phyloP scores from a whole-genome alignment of 2,888 invertebrate species.

The Acrobasis suavella region DNA sequence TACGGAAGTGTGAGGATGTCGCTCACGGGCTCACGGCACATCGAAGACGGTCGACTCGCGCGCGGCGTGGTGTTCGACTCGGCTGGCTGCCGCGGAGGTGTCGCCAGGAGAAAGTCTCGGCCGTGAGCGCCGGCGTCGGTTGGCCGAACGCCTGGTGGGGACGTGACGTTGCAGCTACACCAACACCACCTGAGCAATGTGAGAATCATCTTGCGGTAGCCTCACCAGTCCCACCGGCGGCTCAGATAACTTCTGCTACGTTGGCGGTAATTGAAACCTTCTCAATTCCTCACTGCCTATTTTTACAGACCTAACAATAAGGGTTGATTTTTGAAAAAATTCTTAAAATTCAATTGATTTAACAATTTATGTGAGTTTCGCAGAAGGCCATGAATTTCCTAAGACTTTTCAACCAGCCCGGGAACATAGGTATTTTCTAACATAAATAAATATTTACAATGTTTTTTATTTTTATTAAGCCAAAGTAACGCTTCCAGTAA shows the following conservation, averaged over 20 bases:
- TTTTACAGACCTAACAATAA: too few species aligned
- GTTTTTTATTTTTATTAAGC: not conserved
- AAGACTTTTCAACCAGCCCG: too few species aligned
- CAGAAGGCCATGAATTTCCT: too few species aligned
- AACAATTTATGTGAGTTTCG: too few species aligned
- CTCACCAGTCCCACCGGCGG: constrained; percentile 24
- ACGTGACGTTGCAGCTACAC: constrained; percentile 66
- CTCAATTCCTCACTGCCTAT: too few species aligned
- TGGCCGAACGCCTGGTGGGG: constrained; percentile 63
- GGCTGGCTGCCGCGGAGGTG: constrained; percentile 67
- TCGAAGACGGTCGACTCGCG: constrained; percentile 68
- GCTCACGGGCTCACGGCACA: constrained; percentile 40
- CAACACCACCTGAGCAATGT: constrained; percentile 58
- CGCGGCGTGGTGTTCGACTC: constrained; percentile 70
- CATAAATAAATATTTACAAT: not conserved
- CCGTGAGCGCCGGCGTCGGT: constrained; percentile 73
- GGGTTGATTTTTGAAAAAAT: too few species aligned
- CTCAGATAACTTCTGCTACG: constrained; percentile 15
- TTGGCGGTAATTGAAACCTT: not conserved
- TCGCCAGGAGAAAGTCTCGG: constrained; percentile 82
- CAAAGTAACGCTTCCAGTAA: not conserved
- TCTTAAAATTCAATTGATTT: too few species aligned
- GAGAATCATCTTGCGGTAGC: constrained; percentile 34
- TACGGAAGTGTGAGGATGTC: constrained; percentile 61
- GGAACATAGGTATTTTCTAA: too few species aligned